Base-by-base conservation (phyloP, 2,797 vertebrate species). In the Cephalopachus bancanus region DNA sequence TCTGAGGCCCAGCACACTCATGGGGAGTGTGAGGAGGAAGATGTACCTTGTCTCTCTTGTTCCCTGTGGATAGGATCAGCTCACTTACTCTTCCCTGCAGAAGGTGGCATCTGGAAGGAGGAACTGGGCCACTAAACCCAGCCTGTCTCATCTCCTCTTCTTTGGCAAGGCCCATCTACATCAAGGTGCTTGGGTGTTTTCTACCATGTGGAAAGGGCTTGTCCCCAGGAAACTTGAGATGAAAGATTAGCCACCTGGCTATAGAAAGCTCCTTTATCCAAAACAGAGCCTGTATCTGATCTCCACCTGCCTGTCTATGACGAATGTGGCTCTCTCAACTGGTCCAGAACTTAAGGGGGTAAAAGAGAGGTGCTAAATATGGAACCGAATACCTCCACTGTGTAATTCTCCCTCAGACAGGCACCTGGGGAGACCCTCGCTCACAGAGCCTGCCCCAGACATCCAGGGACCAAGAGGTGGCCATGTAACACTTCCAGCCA, bases 401-500 rank as follows among this genome's bases (percentile, higher is more conserved):
- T 7, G 10, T 7, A 44, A 30, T 55, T 14, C 44, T 49, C 51
- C 30, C 22, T 37, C 12, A 0, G 60, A 28, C 30, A 0, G 51
- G 5, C 10, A 11, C 10, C 1, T 7, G 72, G 51, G 81, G 69
- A 37, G 51, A 30, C 24, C 57, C 9, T 86, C 7, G 26, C 53
- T 24, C 71, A 69, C 22, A 28, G 8, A 19, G 71, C 62, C 60
- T 30, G 53, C 11, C 74, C 37, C 33, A 26, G 16, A 30, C 1
- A 4, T 60, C 79, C 30, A 0, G 6, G 65, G 7, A 69, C 30
- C 65, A 44, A 62, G 26, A 33, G 44, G 55, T 4, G 16, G 26
- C n/a, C 0, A 0, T 15, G 9, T 1, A 3, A 64, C 75, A 28
- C 30, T 10, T 20, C 85, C 33, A 2, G 75, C 9, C 69, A n/a